These are phyloP conservation scores for Strongylocentrotus purpuratus DNA, from an alignment of 35 echinoderm and acorn worm species.

Conservation along the genomic window DNA sequence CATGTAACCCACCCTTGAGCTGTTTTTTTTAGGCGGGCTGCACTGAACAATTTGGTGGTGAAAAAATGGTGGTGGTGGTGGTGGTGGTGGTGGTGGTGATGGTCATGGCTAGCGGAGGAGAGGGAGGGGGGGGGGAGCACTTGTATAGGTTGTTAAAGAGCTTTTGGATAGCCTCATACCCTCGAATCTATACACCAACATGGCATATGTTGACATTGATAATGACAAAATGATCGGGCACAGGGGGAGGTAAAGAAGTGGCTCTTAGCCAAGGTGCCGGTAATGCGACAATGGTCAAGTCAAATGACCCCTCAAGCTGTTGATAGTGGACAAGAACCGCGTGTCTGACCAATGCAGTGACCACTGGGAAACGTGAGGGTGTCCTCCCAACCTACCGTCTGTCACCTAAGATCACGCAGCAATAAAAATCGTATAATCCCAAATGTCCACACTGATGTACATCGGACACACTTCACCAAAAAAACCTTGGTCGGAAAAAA, in stretches of 20 bases:
- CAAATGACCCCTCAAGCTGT: not conserved
- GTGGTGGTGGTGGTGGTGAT: not conserved
- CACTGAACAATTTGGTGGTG: too few species aligned
- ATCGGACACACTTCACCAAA: not conserved
- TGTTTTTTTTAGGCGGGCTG: too few species aligned
- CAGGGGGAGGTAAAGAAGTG: not conserved
- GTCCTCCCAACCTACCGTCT: not conserved
- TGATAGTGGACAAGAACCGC: not conserved
- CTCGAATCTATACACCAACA: not conserved
- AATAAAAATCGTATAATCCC: not conserved
- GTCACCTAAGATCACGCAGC: not conserved
- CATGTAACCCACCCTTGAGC: too few species aligned
- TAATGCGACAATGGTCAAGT: not conserved
- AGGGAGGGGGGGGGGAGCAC: not conserved
- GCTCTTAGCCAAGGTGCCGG: not conserved
- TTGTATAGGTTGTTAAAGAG: not conserved
- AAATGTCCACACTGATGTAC: not conserved
- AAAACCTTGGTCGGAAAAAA: not conserved
- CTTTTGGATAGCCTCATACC: not conserved
- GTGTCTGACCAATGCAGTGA: not conserved
- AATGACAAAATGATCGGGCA: not conserved
- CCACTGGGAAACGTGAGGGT: not conserved
- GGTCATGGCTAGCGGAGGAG: too few species aligned
- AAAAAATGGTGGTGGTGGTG: too few species aligned
- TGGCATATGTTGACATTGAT: constrained; percentile 1